These are phyloP conservation scores for Coregonus ussuriensis DNA, from an alignment of 2,797 vertebrate genomes.

Conservation along the genomic window DNA sequence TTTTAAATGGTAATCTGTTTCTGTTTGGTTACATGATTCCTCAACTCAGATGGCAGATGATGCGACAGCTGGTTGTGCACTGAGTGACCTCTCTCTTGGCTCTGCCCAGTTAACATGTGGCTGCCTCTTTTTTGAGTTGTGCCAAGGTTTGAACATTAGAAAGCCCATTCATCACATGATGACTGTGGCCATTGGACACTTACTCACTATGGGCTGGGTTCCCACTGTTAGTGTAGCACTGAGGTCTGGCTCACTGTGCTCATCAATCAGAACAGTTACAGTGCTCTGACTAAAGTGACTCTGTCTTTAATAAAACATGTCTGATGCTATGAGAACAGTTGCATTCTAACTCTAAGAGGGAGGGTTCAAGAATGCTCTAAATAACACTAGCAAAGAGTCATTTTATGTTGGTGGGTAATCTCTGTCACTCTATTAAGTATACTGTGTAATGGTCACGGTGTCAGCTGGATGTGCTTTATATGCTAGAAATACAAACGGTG, in stretches of 20 bases:
- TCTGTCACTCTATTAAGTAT: no score
- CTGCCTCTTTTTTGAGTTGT: neutral
- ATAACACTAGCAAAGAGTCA: no score
- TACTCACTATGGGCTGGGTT: constrained; percentile 9
- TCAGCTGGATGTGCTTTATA: no score
- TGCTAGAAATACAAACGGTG: no score
- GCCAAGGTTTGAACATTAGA: constrained; percentile 25
- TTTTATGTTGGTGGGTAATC: no score
- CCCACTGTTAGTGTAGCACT: constrained; percentile 23
- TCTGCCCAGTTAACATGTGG: constrained; percentile 12
- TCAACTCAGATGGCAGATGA: neutral
- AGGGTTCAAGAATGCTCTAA: no score
- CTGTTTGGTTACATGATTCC: neutral
- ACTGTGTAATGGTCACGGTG: no score
- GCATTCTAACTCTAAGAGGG: no score
- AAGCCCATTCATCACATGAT: constrained; percentile 22
- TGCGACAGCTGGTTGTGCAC: neutral
- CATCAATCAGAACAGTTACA: constrained; percentile 43
- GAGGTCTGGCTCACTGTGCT: constrained; percentile 39
- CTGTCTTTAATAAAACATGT: constrained; percentile 49
- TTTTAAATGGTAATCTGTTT: neutral
- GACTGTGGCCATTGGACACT: constrained; percentile 16
- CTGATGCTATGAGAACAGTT: constrained; percentile 57
- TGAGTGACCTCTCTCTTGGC: neutral
- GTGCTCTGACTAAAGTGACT: constrained; percentile 17